A percentile compares a stretch with the other conserved stretches of the same genome.
Conservation (phyloP, 2,888 invertebrate genomes). For the Aproaerema taeniolella region DNA sequence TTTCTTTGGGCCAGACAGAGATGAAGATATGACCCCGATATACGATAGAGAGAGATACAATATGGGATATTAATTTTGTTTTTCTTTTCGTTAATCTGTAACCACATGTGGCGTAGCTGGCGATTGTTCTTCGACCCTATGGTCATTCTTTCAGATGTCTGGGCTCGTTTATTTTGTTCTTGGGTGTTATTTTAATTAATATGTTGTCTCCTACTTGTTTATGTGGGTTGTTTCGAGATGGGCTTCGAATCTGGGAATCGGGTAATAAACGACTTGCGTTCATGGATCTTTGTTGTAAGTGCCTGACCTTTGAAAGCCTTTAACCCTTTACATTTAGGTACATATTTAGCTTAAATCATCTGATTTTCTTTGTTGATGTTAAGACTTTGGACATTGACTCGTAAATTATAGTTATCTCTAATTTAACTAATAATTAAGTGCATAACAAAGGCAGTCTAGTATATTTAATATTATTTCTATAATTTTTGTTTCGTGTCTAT, state of each 20-base stretch:
- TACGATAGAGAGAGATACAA: slow-evolving; percentile 29
- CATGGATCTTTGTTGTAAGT: no score
- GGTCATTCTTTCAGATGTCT: slow-evolving; percentile 57
- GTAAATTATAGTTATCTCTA: no score
- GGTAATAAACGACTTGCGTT: neutral
- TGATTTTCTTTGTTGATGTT: no score
- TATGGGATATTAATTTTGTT: slow-evolving; percentile 60
- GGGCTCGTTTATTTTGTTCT: slow-evolving; percentile 36
- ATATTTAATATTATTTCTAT: no score
- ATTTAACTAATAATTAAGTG: no score
- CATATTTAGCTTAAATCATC: no score
- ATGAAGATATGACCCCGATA: slow-evolving; percentile 18
- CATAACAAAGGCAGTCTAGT: no score
- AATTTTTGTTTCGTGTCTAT: no score
- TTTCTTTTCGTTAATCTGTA: slow-evolving; percentile 72
- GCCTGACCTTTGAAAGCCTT: no score
- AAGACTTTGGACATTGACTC: no score
- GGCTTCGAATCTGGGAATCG: slow-evolving; percentile 13
- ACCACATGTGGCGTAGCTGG: slow-evolving; percentile 76
- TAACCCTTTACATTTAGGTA: no score
- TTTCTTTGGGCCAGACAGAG: slow-evolving; percentile 48
- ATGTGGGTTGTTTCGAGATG: slow-evolving; percentile 26
- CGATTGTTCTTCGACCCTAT: slow-evolving; percentile 74
- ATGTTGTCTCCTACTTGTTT: slow-evolving; percentile 43
- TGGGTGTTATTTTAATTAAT: slow-evolving; percentile 70